Percentiles rank a stretch among this genome's conserved stretches.
phyloP scores from a whole-genome alignment of 1,140 invertebrate species.

The Pseudomyrmex gracilis region DNA sequence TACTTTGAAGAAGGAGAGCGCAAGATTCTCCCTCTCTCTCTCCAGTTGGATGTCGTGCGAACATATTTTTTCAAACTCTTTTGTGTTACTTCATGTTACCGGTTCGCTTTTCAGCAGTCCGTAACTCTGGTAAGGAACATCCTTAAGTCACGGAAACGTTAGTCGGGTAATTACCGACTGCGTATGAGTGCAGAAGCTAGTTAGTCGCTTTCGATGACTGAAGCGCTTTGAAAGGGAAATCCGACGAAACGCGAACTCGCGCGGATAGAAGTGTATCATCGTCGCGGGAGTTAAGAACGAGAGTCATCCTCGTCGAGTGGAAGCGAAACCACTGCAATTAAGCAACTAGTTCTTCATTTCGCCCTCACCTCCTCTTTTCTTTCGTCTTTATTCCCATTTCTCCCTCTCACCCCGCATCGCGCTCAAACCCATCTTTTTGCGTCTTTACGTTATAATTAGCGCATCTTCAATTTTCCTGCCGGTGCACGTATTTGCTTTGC shows the following conservation, averaged over 20 bases:
- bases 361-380: not conserved
- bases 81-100: not conserved
- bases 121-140: not conserved
- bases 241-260: constrained; percentile 16
- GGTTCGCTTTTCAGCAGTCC: no score
- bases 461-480: constrained; percentile 72
- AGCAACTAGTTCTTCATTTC: constrained; percentile 55
- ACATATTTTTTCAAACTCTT: not conserved
- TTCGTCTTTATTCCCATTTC: not conserved
- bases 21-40: not conserved
- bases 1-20: not conserved
- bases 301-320: constrained; percentile 68
- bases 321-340: constrained; percentile 71
- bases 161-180: constrained; percentile 54
- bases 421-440: constrained; percentile 33
- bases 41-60: not conserved
- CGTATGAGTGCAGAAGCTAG: constrained; percentile 52
- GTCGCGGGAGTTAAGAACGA: constrained; percentile 61
- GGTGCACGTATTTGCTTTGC: constrained; percentile 73
- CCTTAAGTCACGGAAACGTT: constrained; percentile 26
- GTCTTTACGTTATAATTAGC: constrained; percentile 75
- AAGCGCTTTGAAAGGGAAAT: constrained; percentile 31
- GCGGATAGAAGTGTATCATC: constrained; percentile 46
- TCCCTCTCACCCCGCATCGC: not conserved
- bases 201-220: constrained; percentile 58